A percentile compares a stretch with the other conserved stretches of the same genome.
phyloP scores from a whole-genome alignment of 2,888 invertebrate genomes.

The Ptilodon capucinus region DNA sequence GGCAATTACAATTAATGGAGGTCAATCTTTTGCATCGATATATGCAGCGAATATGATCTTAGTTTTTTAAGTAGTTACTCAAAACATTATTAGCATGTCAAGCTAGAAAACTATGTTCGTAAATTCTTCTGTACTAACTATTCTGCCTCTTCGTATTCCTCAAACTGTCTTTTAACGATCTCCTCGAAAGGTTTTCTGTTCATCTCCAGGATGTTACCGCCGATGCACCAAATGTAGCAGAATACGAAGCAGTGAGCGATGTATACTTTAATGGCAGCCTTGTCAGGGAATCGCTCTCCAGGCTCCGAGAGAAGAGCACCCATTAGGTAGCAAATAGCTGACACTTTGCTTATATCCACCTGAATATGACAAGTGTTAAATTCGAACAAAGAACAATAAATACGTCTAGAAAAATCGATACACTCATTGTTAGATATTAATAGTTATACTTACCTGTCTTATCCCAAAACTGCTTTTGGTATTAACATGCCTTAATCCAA shows the following conservation, averaged over 20 bases:
- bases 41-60: too few species aligned
- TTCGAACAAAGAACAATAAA: background rate
- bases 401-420: too few species aligned
- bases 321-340: conserved; percentile 88
- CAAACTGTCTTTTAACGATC: conserved; percentile 86
- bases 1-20: too few species aligned
- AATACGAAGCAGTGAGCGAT: conserved; percentile 91
- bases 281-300: conserved; percentile 83
- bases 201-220: conserved; percentile 90
- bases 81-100: too few species aligned
- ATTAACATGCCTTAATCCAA: conserved; percentile 85
- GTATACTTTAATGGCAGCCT: conserved; percentile 84
- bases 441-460: conserved; percentile 83
- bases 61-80: too few species aligned
- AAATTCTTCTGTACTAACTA: conserved; percentile 68
- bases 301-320: conserved; percentile 86
- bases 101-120: too few species aligned
- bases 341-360: conserved; percentile 92
- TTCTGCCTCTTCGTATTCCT: conserved; percentile 86
- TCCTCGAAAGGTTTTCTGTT: conserved; percentile 88
- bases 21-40: too few species aligned
- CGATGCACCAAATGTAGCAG: conserved; percentile 92
- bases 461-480: conserved; percentile 88
- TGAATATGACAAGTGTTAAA: conserved; percentile 43
- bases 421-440: too few species aligned